A percentile compares a stretch with the other conserved stretches of the same genome.
phyloP scores from a whole-genome alignment of 2,113 vertebrate species.

The Mionectes macconnelli region DNA sequence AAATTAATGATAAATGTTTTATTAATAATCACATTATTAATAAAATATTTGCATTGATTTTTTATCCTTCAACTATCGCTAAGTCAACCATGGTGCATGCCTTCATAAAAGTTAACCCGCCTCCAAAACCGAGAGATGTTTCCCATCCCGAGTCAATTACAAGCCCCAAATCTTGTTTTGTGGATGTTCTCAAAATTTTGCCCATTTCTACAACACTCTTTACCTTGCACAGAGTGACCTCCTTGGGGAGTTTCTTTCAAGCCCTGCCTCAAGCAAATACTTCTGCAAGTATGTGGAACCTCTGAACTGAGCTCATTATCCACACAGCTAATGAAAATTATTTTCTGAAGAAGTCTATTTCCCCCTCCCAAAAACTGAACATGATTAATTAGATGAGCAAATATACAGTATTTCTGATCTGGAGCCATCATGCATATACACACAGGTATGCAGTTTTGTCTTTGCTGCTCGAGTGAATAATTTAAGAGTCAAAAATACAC shows the following conservation, averaged over 20 bases:
- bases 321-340: background rate
- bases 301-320: background rate
- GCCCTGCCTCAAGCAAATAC: background rate
- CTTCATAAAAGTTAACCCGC: background rate
- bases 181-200: background rate
- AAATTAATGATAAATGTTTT: background rate
- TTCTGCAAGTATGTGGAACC: background rate
- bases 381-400: background rate
- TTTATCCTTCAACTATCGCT: background rate
- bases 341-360: background rate
- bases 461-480: fast-evolving
- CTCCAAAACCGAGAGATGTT: background rate
- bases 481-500: background rate
- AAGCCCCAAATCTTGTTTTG: background rate
- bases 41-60: background rate
- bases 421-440: background rate
- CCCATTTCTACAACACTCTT: background rate
- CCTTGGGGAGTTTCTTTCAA: background rate
- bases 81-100: background rate
- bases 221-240: background rate
- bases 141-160: background rate
- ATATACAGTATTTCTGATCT: background rate
- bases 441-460: background rate
- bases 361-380: background rate
- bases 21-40: background rate